Conservation (phyloP, 2,797 vertebrate species). For the Aeoliscus strigatus region DNA sequence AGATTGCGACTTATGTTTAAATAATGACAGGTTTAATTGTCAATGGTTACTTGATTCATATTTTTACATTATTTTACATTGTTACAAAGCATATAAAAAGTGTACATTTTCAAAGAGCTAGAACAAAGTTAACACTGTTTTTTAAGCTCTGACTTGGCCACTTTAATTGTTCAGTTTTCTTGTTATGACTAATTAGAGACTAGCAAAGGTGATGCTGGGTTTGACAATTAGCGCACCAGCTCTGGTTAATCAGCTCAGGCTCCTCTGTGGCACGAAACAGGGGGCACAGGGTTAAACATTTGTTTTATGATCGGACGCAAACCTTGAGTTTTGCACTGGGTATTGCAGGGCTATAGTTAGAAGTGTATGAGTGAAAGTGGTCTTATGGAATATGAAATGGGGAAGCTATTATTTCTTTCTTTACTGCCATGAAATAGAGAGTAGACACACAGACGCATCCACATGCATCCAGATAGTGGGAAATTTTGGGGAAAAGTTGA, state of each 20-base stretch:
- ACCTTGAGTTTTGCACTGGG: constrained; percentile 8
- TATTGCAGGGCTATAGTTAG: constrained; percentile 3
- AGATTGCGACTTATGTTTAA: no score
- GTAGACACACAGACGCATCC: neutral
- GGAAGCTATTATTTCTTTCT: constrained; percentile 13
- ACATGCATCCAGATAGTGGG: constrained; percentile 8
- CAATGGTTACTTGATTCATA: no score
- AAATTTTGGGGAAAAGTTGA: constrained; percentile 11
- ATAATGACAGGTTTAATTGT: no score
- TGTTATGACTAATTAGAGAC: constrained; percentile 71
- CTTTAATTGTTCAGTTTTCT: constrained; percentile 59
- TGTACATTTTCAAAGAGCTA: no score
- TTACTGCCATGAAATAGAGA: constrained; percentile 1
- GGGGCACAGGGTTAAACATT: constrained; percentile 9
- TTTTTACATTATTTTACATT: no score
- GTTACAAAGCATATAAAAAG: no score
- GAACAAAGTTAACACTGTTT: no score
- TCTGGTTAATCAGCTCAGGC: constrained; percentile 86
- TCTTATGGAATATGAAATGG: constrained; percentile 10
- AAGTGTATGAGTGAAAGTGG: constrained; percentile 1
- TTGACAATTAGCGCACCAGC: constrained; percentile 87
- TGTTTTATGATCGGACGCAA: constrained; percentile 21
- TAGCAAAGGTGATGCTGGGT: constrained; percentile 84
- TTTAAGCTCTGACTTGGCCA: constrained; percentile 22
- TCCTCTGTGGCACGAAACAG: constrained; percentile 77